Evolutionary conservation across 1,140 invertebrate species (phyloP), one percentile per base, ranked within the genome.

Genomic region (Caenorhabditis inopinata): DNA sequence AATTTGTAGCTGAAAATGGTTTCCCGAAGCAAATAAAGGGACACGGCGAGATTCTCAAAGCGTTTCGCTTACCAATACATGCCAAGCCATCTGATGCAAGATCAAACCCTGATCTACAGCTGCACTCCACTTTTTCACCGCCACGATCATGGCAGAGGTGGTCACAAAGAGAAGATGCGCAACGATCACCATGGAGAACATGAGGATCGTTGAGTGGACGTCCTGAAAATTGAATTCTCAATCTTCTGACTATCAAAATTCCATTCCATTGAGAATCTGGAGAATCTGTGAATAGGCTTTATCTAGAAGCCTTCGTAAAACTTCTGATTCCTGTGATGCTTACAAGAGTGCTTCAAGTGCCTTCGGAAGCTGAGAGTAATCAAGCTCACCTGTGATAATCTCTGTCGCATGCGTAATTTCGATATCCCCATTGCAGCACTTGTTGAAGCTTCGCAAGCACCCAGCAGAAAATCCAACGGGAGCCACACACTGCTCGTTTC

Each of bases 381-480:
- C n/a, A n/a, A n/a, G 12, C 75, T 51, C 21, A 46, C 51, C 76
- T 5, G 38, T 58, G 6, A 78, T 58, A 11, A 42, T 45, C 12
- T 53, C 14, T 6, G 32, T 21, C 14, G 45, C 38, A 46, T 74
- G 47, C 29, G 47, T 84, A 7, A 77, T 76, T 18, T 27, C 21
- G 38, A 62, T 74, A 2, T 58, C 27, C 14, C 82, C 79, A 46
- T 49, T 76, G 58, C 87, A 88, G 48, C 87, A 88, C 58, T 87
- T 81, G 58, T 87, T 85, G 81, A 88, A 88, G 32, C 87, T 84
- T 21, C 81, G 83, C 18, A 88, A 73, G 74, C 87, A 88, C 16
- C 78, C 78, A 6, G 87, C 75, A 25, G 85, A 84, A 79, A 88
- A 87, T 25, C 87, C 87, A 42, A 46, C 84, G 2, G 87, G 85